A percentile compares a stretch with the other conserved stretches of the same genome.
These are phyloP conservation scores for Dinoponera quadriceps DNA, from an alignment of 1,140 invertebrate species.

Conservation along the genomic window DNA sequence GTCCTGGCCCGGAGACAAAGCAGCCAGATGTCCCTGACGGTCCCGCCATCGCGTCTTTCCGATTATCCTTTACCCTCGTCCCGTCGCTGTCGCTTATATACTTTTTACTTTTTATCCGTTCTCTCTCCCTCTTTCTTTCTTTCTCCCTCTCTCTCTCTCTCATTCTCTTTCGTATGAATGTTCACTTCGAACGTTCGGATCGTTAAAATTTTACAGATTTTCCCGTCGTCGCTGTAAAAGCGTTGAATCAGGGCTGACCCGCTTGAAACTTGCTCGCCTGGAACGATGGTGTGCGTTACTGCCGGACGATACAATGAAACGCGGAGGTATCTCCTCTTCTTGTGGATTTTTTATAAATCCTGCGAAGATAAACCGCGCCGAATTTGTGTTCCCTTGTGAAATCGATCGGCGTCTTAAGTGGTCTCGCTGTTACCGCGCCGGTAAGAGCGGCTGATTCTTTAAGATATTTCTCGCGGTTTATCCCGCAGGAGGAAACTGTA, in stretches of 20 bases:
- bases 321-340: neutral
- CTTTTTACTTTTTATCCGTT: slow-evolving; percentile 51
- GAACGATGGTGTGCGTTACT: slow-evolving; percentile 17
- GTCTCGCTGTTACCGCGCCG: too few relatives aligned
- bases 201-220: slow-evolving; percentile 53
- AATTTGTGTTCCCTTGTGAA: too few relatives aligned
- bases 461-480: slow-evolving; percentile 7
- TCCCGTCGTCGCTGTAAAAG: slow-evolving; percentile 25
- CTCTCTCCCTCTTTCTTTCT: neutral
- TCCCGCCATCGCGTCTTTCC: slow-evolving; percentile 65
- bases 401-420: too few relatives aligned
- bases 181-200: slow-evolving; percentile 32
- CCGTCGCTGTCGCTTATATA: slow-evolving; percentile 56
- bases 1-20: slow-evolving; percentile 77
- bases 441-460: too few relatives aligned
- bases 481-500: neutral
- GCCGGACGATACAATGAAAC: neutral
- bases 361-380: too few relatives aligned
- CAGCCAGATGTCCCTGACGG: slow-evolving; percentile 76
- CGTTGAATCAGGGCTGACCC: slow-evolving; percentile 25
- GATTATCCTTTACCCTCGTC: slow-evolving; percentile 71
- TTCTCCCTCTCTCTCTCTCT: neutral
- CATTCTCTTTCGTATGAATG: too few relatives aligned
- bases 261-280: slow-evolving; percentile 29
- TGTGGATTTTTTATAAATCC: too few relatives aligned